Evolutionary conservation across 2,113 vertebrate genomes (phyloP).

Genomic region (Embiotoca jacksoni): DNA sequence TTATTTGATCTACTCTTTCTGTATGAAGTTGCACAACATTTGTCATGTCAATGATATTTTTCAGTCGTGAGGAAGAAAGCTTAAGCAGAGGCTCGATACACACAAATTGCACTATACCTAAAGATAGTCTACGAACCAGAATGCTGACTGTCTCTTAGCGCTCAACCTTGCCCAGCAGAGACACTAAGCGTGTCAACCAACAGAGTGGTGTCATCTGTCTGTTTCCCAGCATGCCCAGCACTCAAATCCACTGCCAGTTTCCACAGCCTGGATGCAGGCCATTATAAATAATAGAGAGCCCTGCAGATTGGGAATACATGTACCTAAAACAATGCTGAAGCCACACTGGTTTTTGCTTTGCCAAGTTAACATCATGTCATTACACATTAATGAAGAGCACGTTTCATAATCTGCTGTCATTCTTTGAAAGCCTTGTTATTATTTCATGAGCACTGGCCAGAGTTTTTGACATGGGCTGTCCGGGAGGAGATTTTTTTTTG

Average conservation of each 20-base stretch:
- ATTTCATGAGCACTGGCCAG: conserved; percentile 46
- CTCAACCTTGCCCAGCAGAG: conserved; percentile 29
- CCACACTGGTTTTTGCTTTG: conserved; percentile 33
- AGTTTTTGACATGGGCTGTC: conserved; percentile 23
- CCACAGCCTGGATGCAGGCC: conserved; percentile 51
- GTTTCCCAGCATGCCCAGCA: conserved; percentile 64
- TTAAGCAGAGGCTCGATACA: background rate
- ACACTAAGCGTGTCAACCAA: conserved; percentile 44
- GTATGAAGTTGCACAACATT: background rate
- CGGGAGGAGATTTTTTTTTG: conserved; percentile 30
- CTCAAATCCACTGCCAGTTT: conserved; percentile 52
- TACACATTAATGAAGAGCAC: conserved; percentile 60
- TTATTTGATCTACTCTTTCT: background rate
- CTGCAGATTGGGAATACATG: conserved; percentile 63
- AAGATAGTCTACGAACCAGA: conserved; percentile 31
- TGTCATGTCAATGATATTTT: background rate
- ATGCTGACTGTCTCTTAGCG: conserved; percentile 28
- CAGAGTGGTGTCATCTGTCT: conserved; percentile 67
- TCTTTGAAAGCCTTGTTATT: conserved; percentile 59
- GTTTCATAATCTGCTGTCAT: conserved; percentile 54
- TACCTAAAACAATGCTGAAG: conserved; percentile 63
- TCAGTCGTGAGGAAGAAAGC: background rate
- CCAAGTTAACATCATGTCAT: conserved; percentile 58
- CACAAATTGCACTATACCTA: conserved; percentile 16
- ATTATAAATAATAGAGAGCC: conserved; percentile 74